Evolutionary conservation across 2,113 vertebrate species (phyloP).

Genomic region (Bettongia penicillata): DNA sequence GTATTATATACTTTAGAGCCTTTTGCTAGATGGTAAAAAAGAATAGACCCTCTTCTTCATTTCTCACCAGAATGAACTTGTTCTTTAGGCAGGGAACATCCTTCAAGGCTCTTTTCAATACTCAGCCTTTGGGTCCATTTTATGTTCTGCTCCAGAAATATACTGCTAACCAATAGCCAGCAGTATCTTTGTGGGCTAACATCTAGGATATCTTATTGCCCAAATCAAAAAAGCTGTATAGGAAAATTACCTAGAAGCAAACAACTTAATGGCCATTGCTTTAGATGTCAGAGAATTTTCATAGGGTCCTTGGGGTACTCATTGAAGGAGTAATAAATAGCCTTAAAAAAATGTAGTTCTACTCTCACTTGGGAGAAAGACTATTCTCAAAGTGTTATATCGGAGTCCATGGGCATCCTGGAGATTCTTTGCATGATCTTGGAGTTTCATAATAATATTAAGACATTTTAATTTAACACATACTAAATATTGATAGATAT

Average conservation of each 20-base stretch:
- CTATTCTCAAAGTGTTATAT: background rate
- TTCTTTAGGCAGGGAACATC: background rate
- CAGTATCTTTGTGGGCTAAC: background rate
- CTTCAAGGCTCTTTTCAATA: background rate
- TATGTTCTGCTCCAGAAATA: background rate
- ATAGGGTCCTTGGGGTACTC: background rate
- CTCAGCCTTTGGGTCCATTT: background rate
- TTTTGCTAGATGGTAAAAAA: background rate
- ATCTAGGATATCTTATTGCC: background rate
- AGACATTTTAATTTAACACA: background rate
- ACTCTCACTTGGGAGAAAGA: background rate
- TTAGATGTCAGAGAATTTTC: background rate
- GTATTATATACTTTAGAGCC: background rate
- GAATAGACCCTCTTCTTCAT: background rate
- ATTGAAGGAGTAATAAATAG: background rate
- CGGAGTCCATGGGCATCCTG: background rate
- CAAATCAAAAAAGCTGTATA: background rate
- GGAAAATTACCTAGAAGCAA: background rate
- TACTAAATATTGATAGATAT: background rate
- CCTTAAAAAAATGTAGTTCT: background rate
- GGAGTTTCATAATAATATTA: background rate
- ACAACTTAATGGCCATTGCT: background rate
- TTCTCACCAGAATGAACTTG: background rate
- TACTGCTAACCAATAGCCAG: background rate
- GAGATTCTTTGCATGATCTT: background rate